Base-by-base conservation (phyloP, 2,888 invertebrate species). In the Sarcophaga variegata region DNA sequence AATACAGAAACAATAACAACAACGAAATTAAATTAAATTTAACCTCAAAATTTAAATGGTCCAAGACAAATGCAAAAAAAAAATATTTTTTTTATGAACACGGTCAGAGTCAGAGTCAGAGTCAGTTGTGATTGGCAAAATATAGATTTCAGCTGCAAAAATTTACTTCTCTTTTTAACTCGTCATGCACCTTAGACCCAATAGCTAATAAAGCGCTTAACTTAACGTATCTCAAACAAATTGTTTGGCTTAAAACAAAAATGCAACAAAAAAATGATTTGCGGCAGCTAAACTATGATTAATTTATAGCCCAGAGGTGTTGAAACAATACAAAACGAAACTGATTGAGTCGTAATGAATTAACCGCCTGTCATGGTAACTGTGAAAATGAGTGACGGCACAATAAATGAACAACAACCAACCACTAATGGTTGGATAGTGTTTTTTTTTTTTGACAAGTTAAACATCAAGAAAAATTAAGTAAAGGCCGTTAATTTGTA, bases 231-330 rank as follows among this genome's bases (percentile, higher is more conserved):
- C 22, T 20, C 11, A 77, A 67, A 67, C 77, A 67, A 69, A 60
- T 77, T 69, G 76, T 20, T 47, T 60, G 25, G 14, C 20, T 37
- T n/a, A 69, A 20, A 69, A 20, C 69, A 49, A 12, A 54, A 54
- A 49, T 0, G 5, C 1, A 49, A 14, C 14, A 49, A 49, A 54
- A 54, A 54, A 54, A 54, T 49, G 12, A 11, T 69, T 22, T 69
- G 11, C 12, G 22, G 69, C 69, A 3, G 20, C 64, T 74, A 14
- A 74, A 59, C 67, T 69, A 45, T 45, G 59, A 59, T 60, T 60
- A 72, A 74, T 72, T 80, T 80, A 14, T 66, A 10, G 59, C 64
- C 80, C 37, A 22, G 66, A 80, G 72, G 45, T 77, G 60, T 77
- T 67, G 12, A 69, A 77, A 67, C 59, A 69, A 69, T 60, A 66